These are phyloP conservation scores for Forbesichthys papilliferus DNA, from an alignment of 2,113 vertebrate genomes.

Conservation along the genomic window DNA sequence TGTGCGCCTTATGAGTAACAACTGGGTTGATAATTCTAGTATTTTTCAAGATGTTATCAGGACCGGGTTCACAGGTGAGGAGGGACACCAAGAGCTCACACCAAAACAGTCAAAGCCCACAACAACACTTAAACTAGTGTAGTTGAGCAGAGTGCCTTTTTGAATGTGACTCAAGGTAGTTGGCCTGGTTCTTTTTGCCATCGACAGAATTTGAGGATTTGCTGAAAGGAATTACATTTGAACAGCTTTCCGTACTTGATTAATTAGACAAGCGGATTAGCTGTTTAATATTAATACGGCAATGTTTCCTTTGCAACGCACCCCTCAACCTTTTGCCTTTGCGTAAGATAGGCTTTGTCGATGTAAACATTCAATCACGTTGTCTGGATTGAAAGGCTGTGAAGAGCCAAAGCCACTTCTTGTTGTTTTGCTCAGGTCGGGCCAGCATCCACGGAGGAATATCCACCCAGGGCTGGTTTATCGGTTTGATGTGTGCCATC, in stretches of 20 bases:
- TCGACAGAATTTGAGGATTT: conserved; percentile 39
- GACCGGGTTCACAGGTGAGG: conserved; percentile 90
- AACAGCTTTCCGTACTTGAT: conserved; percentile 66
- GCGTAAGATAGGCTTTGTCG: conserved; percentile 54
- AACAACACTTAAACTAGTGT: not conserved
- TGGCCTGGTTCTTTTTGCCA: conserved; percentile 29
- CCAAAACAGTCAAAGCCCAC: conserved; percentile 2
- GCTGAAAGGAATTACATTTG: conserved; percentile 67
- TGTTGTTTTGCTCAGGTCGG: conserved; percentile 78
- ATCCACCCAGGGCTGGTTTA: conserved; percentile 95
- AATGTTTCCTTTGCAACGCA: conserved; percentile 46
- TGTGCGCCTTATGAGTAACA: conserved; percentile 86
- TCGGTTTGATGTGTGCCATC: conserved; percentile 94
- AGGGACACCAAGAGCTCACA: conserved; percentile 9
- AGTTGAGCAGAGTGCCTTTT: conserved; percentile 34
- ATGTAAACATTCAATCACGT: conserved; percentile 69
- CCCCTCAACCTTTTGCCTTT: conserved; percentile 33
- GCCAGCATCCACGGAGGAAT: conserved; percentile 86
- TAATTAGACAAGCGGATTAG: conserved; percentile 77
- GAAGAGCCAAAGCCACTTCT: conserved; percentile 64
- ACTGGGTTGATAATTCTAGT: conserved; percentile 87
- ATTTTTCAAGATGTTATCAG: conserved; percentile 93
- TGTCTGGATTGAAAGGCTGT: conserved; percentile 59
- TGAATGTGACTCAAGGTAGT: conserved; percentile 39
- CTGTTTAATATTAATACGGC: conserved; percentile 77